Evolutionary conservation across 2,797 vertebrate species (phyloP).

Genomic region (Dipus sagitta): DNA sequence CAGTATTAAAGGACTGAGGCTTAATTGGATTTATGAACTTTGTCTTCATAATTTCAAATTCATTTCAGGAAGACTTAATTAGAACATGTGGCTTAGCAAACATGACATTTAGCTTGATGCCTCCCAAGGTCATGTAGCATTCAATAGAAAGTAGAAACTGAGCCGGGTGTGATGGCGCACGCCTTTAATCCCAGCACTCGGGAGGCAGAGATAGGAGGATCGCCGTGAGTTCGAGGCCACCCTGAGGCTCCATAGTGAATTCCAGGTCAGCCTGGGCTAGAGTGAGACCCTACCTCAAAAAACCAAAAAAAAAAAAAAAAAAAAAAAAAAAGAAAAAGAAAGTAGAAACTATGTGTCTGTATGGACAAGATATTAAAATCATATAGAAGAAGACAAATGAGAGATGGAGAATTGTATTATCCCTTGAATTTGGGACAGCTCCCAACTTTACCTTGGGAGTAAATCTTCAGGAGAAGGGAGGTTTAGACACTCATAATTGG

Average conservation of each 20-base stretch:
- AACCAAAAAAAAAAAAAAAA: too few species aligned
- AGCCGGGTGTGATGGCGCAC: too few species aligned
- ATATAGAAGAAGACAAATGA: neutral
- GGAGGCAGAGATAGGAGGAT: too few species aligned
- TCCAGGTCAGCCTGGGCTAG: too few species aligned
- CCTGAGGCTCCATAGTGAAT: too few species aligned
- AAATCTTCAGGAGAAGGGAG: constrained; percentile 48
- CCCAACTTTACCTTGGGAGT: neutral
- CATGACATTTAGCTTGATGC: neutral
- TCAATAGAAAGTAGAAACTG: neutral
- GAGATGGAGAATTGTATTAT: neutral
- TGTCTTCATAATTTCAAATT: constrained; percentile 49
- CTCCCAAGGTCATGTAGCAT: constrained; percentile 10
- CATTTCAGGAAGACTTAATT: constrained; percentile 20
- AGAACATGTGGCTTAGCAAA: constrained; percentile 32
- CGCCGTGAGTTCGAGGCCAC: too few species aligned
- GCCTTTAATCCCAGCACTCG: too few species aligned
- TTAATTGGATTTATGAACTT: constrained; percentile 37
- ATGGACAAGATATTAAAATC: constrained; percentile 11
- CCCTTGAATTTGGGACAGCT: neutral
- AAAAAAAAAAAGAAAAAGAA: too few species aligned
- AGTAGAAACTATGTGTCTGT: neutral
- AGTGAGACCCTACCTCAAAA: too few species aligned
- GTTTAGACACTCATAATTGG: neutral
- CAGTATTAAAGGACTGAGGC: neutral